Base-by-base conservation (phyloP, 2,113 vertebrate species). In the Hippocampus guttulatus region DNA sequence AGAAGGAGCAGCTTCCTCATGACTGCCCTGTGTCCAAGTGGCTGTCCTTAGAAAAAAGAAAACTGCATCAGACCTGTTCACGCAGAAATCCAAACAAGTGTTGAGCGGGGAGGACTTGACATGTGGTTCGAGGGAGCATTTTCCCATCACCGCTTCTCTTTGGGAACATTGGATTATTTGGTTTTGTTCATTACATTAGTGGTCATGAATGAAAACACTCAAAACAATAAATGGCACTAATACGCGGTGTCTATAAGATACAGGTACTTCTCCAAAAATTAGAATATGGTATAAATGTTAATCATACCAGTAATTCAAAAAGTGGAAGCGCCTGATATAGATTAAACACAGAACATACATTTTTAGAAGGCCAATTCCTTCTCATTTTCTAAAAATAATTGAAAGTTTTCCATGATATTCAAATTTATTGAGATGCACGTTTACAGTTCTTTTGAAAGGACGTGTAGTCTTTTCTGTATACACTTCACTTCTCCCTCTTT, bases 1-100 rank as follows among this genome's bases (percentile, higher is more conserved):
- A 91, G 81, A 74, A 91, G 54, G 74, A 91, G 49, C 75, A 92
- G 75, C 58, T 74, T 88, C 81, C 85, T 88, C 85, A 87, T 92
- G 81, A 15, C 72, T 80, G 68, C 58, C 11, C 47, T 41, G 38
- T 64, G 62, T 64, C 62, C 62, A 20, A 41, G 4, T 64, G 20
- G 83, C 76, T 61, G 11, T 51, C 18, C 60, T 75, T 45, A 57
- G 67, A 78, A 89, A 81, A 38, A 33, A 47, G 5, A 38, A 38
- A 38, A 38, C 30, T 38, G 33, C 33, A 38, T 38, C 33, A 38
- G 43, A 11, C 3, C 49, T 6, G 51, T 63, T 16, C 58, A 54
- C 30, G 47, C 38, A 33, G 62, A 51, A 51, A 23, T 11, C 3
- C 65, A 78, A 79, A 75, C 68, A 85, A 23, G 10, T 55, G 8